Base-by-base conservation (phyloP, 2,113 vertebrate genomes). In the mouse (Mus musculus) region DNA sequence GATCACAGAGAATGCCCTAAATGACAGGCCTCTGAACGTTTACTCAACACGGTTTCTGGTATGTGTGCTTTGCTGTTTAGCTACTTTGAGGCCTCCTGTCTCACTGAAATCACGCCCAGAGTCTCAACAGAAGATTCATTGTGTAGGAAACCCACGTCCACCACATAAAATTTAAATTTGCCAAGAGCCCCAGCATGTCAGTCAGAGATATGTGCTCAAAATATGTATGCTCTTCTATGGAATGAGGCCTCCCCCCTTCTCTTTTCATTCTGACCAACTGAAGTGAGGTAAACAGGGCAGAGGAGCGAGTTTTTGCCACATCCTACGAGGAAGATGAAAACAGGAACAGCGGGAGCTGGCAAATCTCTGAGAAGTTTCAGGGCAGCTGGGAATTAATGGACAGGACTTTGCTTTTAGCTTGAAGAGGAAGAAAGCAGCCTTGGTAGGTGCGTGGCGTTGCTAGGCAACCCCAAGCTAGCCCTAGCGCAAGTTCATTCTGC, bases 381-480 rank as follows among this genome's bases (percentile, higher is more conserved):
- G 98, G 98, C 98, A 98, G 98, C 98, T 98, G 98, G 98, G 98
- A 98, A 98, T 98, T 98, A 98, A 98, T 98, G 98, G 98, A 98
- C 98, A 98, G 97, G 98, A 98, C 98, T 98, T 98, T 97, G 98
- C 76, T 97, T 98, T 98, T 98, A 98, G 98, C 78, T 97, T 91
- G 67, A 98, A 98, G 97, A 98, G 94, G 96, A 97, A 98, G 98
- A 97, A 98, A 98, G 98, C 95, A 96, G 93, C 95, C 89, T 95
- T 87, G 97, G 72, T 91, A 96, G 46, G 92, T 98, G 97, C 98
- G 84, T 98, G 98, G 91, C 95, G 98, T 99, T 98, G 98, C 98
- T 98, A 98, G 97, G 98, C 98, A 98, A 98, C 98, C 92, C 94
- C 89, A 95, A 93, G 77, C 97, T 77, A 97, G 97, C 97, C 96